Percentiles rank a stretch among this genome's conserved stretches.
These are phyloP conservation scores for Bos javanicus DNA, from an alignment of 2,113 vertebrate species.

Conservation along the genomic window DNA sequence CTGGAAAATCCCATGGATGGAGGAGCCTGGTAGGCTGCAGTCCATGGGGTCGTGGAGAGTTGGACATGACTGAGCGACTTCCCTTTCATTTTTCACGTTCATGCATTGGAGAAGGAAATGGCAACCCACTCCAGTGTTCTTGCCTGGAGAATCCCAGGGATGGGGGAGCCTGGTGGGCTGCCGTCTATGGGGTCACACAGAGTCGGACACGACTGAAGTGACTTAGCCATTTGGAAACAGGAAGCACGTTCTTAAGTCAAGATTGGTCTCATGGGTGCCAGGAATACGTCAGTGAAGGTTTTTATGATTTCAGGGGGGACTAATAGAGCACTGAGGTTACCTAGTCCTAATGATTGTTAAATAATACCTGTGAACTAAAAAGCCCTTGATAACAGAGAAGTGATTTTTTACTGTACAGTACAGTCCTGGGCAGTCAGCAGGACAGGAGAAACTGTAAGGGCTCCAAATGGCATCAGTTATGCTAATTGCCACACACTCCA, in stretches of 20 bases:
- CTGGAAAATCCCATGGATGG: too few species aligned
- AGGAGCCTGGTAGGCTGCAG: too few species aligned
- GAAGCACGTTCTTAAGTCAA: not conserved
- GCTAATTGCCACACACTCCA: not conserved
- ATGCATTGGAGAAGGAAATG: too few species aligned
- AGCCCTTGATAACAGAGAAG: not conserved
- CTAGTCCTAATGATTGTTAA: not conserved
- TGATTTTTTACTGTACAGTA: not conserved
- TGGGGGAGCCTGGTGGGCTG: too few species aligned
- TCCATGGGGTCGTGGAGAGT: too few species aligned
- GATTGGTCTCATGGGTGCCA: not conserved
- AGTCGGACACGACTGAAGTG: too few species aligned
- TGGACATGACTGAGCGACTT: too few species aligned
- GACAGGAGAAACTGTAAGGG: not conserved
- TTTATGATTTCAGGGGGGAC: not conserved
- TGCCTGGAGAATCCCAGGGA: too few species aligned
- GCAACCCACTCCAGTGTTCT: too few species aligned
- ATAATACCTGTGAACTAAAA: not conserved
- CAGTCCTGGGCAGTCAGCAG: not conserved
- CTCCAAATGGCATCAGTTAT: not conserved
- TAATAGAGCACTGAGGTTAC: not conserved
- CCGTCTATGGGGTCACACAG: too few species aligned
- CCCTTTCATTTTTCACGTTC: too few species aligned
- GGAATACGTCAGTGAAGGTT: not conserved
- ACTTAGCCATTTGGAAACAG: not conserved